Evolutionary conservation across 2,113 vertebrate genomes (phyloP), one percentile per base, ranked within the genome.

Genomic region (Castor canadensis): DNA sequence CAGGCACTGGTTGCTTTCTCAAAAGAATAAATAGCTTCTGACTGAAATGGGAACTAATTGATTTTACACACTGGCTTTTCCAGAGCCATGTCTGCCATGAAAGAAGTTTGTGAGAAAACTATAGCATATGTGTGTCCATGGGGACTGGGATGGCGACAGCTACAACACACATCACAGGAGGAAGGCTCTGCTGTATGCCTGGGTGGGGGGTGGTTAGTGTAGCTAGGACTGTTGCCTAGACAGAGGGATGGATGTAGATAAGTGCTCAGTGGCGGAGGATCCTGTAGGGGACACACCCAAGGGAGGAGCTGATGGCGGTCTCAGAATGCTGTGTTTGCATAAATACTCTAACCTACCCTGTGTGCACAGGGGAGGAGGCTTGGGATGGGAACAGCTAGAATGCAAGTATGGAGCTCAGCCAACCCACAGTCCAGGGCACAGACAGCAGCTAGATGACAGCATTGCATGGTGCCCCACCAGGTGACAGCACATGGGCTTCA

Each of bases 21-120:
- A 95, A 93, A 62, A 76, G 88, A 92, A 96, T 87, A 97, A 96
- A 87, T 66, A 93, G 17, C 86, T 77, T 93, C 91, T 95, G 90
- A 97, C 95, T 95, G 95, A 98, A 97, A 97, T 75, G 67, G 93
- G 72, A 97, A 91, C 94, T 24, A 96, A 96, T 80, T 89, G 93
- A 89, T 96, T 97, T 71, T 77, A 80, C 64, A 71, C 73, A 45
- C 67, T 52, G 89, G 89, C 38, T 88, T 95, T 92, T 91, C 82
- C 66, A n/a, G 79, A 72, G 69, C 58, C 84, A 32, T 62, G 54
- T 81, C 64, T 54, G 35, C 64, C 84, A 28, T 38, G 77, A 79
- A 86, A 54, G 84, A 67, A 54, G 30, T 43, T 67, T 62, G 43
- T 58, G 73, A 58, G 83, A 72, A 67, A 72, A n/a, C 47, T 24